A percentile compares a stretch with the other conserved stretches of the same genome.
Evolutionary conservation across 2,113 vertebrate genomes (phyloP).

Genomic region (Lutjanus erythropterus): DNA sequence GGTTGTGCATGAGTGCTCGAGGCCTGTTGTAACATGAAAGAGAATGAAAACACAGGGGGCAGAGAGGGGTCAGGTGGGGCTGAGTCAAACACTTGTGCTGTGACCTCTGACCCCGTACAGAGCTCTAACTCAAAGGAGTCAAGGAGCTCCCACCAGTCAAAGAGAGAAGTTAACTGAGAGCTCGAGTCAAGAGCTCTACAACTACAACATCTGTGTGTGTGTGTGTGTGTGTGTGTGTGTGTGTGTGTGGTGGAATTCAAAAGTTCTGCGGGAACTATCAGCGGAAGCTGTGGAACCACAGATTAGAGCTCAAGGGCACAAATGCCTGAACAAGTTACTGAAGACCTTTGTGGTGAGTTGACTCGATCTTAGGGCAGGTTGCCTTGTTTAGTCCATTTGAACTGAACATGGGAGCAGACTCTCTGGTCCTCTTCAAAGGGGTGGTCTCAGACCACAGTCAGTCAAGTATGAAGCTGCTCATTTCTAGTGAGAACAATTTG

Average conservation of each 20-base stretch:
- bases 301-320: slow-evolving; percentile 28
- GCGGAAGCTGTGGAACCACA: neutral
- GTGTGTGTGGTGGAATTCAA: neutral
- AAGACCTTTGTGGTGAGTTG: neutral
- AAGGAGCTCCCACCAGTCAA: slow-evolving; percentile 68
- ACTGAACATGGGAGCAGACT: too few species aligned
- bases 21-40: slow-evolving; percentile 80
- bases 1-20: slow-evolving; percentile 72
- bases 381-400: too few species aligned
- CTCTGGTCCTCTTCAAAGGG: too few species aligned
- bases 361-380: too few species aligned
- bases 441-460: too few species aligned
- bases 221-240: neutral
- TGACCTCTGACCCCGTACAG: slow-evolving; percentile 74
- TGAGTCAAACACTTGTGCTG: slow-evolving; percentile 69
- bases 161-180: slow-evolving; percentile 72
- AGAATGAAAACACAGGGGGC: slow-evolving; percentile 72
- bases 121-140: slow-evolving; percentile 72
- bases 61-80: slow-evolving; percentile 72
- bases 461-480: too few species aligned
- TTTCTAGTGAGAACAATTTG: too few species aligned
- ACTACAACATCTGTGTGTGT: slow-evolving; percentile 16
- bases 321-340: neutral
- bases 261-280: neutral
- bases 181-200: slow-evolving; percentile 61